Evolutionary conservation across 1,140 invertebrate species (phyloP).

Genomic region (Centruroides vittatus): DNA sequence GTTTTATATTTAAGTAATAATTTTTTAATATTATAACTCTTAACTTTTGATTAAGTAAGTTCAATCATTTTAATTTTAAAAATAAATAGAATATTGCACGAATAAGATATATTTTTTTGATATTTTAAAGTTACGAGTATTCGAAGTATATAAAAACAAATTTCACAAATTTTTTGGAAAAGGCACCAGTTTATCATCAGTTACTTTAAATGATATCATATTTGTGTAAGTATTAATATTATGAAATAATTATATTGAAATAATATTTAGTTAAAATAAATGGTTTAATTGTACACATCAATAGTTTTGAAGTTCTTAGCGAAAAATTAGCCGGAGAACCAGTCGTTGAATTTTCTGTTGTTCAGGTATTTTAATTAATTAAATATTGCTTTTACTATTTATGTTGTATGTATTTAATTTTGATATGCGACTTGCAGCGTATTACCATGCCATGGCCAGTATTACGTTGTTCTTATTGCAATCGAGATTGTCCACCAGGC

Average conservation of each 20-base stretch:
- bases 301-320: conserved; percentile 29
- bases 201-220: conserved; percentile 24
- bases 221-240: conserved; percentile 26
- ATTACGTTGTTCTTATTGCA: conserved; percentile 25
- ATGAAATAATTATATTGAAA: conserved; percentile 1
- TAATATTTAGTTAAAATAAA: too few relatives aligned
- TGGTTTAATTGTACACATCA: not conserved
- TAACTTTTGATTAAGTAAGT: too few relatives aligned
- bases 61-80: too few relatives aligned
- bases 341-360: conserved; percentile 30
- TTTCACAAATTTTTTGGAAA: conserved; percentile 25
- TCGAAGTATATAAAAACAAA: conserved; percentile 27
- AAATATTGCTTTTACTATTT: too few relatives aligned
- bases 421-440: conserved; percentile 19
- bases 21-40: too few relatives aligned
- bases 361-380: conserved; percentile 21
- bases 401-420: not conserved
- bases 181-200: conserved; percentile 17
- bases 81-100: too few relatives aligned
- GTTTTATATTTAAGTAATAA: too few relatives aligned
- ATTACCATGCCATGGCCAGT: conserved; percentile 27
- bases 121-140: conserved; percentile 25
- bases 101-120: too few relatives aligned
- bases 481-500: conserved; percentile 20
- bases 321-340: conserved; percentile 27